phyloP scores from a whole-genome alignment of 2,113 vertebrate genomes.

The Hippocampus zosterae region DNA sequence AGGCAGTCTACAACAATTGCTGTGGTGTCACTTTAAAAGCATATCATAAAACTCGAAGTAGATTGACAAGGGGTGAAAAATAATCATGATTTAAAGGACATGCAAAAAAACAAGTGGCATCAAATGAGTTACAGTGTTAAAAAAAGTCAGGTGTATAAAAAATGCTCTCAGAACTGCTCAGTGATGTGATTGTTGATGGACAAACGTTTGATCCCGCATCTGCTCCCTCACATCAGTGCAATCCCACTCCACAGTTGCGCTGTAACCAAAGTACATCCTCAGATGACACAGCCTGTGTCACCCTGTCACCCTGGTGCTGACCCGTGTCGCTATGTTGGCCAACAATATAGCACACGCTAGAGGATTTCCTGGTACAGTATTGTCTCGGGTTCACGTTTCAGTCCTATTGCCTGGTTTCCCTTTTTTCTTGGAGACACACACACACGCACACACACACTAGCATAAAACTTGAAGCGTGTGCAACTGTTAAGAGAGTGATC shows the following conservation, averaged over 20 bases:
- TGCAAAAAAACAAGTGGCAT: too few species aligned
- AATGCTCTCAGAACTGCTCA: slow-evolving; percentile 3
- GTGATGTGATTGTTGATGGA: slow-evolving; percentile 16
- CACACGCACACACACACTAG: background rate
- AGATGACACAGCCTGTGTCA: background rate
- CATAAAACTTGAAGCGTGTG: background rate
- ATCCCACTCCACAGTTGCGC: background rate
- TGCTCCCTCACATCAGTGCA: background rate
- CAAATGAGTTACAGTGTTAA: background rate
- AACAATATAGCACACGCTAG: slow-evolving; percentile 5
- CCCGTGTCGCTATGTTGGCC: background rate
- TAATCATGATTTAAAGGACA: too few species aligned
- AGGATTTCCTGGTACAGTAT: slow-evolving; percentile 33
- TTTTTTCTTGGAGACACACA: background rate
- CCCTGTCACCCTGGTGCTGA: background rate
- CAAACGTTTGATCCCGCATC: slow-evolving; percentile 14
- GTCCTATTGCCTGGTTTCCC: background rate
- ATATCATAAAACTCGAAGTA: background rate
- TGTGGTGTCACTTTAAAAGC: background rate
- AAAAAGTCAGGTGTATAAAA: background rate
- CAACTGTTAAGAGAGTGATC: background rate
- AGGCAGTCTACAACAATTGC: background rate
- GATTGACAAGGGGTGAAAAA: background rate
- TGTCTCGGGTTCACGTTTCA: background rate
- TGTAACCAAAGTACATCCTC: background rate